Conservation (phyloP, 2,888 invertebrate genomes). For the Allolobophora icterica region DNA sequence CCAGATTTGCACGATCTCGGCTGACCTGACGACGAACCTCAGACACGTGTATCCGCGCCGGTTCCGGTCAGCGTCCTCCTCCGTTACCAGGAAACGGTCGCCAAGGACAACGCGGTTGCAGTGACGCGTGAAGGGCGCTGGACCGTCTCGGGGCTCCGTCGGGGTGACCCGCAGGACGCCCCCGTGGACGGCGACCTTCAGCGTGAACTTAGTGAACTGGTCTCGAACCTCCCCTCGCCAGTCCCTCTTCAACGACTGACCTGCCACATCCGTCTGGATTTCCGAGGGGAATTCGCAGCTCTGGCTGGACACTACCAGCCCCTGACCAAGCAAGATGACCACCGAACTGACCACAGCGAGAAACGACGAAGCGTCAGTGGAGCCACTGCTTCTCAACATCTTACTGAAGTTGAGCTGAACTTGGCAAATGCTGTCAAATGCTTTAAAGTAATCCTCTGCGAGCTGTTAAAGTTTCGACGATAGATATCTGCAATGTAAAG, state of each 20-base stretch:
- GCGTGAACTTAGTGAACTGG: slow-evolving; percentile 37
- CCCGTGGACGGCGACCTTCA: slow-evolving; percentile 28
- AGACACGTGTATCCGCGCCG: slow-evolving; percentile 40
- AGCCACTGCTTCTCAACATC: not conserved
- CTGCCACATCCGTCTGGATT: not conserved
- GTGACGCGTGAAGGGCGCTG: slow-evolving; percentile 34
- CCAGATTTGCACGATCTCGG: slow-evolving; percentile 41
- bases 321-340: not conserved
- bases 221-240: slow-evolving; percentile 42
- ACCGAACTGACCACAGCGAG: not conserved
- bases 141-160: slow-evolving; percentile 32
- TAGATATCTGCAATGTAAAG: not conserved
- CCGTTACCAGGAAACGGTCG: slow-evolving; percentile 42
- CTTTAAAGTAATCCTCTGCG: not conserved
- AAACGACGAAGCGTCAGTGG: not conserved
- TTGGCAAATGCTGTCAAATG: not conserved
- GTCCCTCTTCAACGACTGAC: not conserved
- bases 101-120: slow-evolving; percentile 37
- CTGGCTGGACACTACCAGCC: not conserved
- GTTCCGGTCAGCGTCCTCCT: slow-evolving; percentile 37
- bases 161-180: slow-evolving; percentile 27
- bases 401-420: not conserved
- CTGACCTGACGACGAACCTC: slow-evolving; percentile 38
- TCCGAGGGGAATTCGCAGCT: slow-evolving; percentile 23
- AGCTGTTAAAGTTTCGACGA: not conserved